Base-by-base conservation (phyloP, 2,888 invertebrate species). In the Erebia aethiops region DNA sequence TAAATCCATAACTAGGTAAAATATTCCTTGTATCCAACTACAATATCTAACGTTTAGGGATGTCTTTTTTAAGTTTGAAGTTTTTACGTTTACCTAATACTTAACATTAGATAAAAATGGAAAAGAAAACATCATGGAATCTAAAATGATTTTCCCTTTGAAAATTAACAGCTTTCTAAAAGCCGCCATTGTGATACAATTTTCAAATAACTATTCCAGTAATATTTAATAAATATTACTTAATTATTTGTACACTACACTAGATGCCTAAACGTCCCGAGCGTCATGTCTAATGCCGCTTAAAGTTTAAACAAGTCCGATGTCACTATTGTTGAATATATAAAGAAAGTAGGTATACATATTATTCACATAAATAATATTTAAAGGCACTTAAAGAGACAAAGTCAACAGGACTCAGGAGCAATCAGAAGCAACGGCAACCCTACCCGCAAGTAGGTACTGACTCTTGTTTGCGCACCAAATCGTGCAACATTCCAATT, bases 401-500 rank as follows among this genome's bases (percentile, higher is more conserved):
- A 64, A 64, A 52, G 54, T 66, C 41, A 66, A 66, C 66, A 66
- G 46, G 54, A 18, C 16, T 56, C 66, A 66, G 57, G 43, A 14
- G 35, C 65, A 21, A 46, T 56, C 21, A 21, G 54, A 54, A 56
- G 43, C 66, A 57, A 26, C 62, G 21, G 46, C 61, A 65, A 18
- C 61, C 65, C 69, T 67, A 21, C 60, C 54, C 54, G 67, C 63
- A 57, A 66, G 62, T n/a, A n/a, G n/a, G n/a, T 49, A 69, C 56
- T 41, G 52, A n/a, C n/a, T 26, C 43, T 65, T 75, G 67, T 75
- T 75, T 75, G 70, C 69, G 61, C 72, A 75, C 67, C 68, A 72
- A 76, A 70, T 71, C 71, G 69, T 73, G 74, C 69, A 65, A 73
- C 74, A 76, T 75, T 74, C 63, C 71, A 69, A 64, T 74, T 72